Evolutionary conservation across 1,140 invertebrate genomes (phyloP), one percentile per base, ranked within the genome.

Genomic region (Drosophila ironensis): DNA sequence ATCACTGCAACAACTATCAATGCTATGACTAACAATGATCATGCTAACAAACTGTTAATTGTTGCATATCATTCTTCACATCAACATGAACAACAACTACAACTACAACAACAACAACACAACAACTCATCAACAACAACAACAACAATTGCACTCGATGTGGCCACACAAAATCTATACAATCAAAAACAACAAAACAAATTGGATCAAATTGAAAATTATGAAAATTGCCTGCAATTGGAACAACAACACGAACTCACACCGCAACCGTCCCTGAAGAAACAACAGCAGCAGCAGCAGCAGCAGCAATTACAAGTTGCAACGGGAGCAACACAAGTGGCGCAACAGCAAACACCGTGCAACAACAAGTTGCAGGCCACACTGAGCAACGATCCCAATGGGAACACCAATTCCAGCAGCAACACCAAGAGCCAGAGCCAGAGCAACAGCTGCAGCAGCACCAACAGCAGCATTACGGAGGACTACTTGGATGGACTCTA

Each of bases 181-280:
- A 89, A 89, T 81, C 75, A 84, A 74, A 87, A 87, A 81, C 87
- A 88, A 74, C 87, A 89, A 89, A 52, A 59, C 14, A 89, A 89
- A 89, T 75, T 89, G 87, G 87, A 89, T 67, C 75, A 88, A 88
- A 87, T 89, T 40, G 87, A 89, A 89, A 89, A 89, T 54, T 89
- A 77, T 67, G 87, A 88, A 89, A 89, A 89, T 44, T 72, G 78
- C 50, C 47, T 81, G 17, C 41, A 80, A 72, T 78, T 74, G 71
- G 75, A 80, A 66, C 63, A 72, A 64, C 71, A 73, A 33, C 57
- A 74, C 44, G 76, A 60, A 44, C 56, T 48, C n/a, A n/a, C n/a
- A n/a, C n/a, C n/a, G 35, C 61, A 64, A 52, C 69, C n/a, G n/a
- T n/a, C n/a, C n/a, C n/a, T n/a, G n/a, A n/a, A n/a, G n/a, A n/a